These are phyloP conservation scores for Taeniopygia guttata DNA, from an alignment of 2,797 vertebrate genomes.

Conservation along the genomic window DNA sequence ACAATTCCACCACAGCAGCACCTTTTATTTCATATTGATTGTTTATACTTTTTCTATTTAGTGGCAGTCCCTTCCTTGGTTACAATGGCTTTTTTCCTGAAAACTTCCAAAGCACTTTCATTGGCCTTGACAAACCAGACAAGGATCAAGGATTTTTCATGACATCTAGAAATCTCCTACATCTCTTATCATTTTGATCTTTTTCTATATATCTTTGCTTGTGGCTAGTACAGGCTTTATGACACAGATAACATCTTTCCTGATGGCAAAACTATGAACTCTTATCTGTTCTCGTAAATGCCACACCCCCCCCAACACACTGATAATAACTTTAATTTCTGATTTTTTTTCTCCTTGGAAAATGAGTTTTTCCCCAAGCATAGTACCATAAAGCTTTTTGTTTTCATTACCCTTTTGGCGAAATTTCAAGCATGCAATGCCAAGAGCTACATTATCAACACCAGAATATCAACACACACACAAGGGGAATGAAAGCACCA, in stretches of 20 bases:
- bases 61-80: neutral
- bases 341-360: neutral
- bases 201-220: neutral
- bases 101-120: neutral
- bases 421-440: neutral
- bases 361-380: neutral
- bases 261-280: neutral
- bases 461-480: neutral
- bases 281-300: neutral
- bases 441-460: neutral
- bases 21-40: neutral
- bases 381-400: accelerated
- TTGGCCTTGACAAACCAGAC: neutral
- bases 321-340: neutral
- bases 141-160: neutral
- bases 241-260: neutral
- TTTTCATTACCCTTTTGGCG: neutral
- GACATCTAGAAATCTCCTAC: neutral
- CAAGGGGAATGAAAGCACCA: neutral
- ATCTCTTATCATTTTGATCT: neutral
- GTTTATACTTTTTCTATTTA: neutral
- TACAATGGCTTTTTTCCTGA: neutral
- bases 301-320: neutral
- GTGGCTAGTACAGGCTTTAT: neutral
- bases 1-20: neutral